Conservation (phyloP, 2,113 vertebrate genomes). For the Anarhynchus alexandrinus region DNA sequence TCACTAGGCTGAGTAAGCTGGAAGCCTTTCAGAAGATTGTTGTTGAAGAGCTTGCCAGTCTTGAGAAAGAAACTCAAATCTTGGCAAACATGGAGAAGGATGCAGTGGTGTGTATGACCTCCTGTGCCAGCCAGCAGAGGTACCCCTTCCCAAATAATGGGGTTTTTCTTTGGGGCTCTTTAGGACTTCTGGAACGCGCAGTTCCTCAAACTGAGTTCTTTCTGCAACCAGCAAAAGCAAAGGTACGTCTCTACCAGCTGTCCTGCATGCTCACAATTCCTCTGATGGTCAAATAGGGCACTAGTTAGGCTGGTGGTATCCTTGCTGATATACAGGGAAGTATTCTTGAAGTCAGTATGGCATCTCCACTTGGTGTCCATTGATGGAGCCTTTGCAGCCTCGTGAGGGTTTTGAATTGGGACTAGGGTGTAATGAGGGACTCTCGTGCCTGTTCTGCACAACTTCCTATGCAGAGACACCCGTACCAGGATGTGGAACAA, state of each 20-base stretch:
- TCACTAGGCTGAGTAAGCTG: constrained; percentile 75
- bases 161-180: neutral
- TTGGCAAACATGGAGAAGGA: constrained; percentile 76
- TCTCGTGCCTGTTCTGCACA: too few species aligned
- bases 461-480: too few species aligned
- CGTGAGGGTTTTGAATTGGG: neutral
- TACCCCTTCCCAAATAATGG: neutral
- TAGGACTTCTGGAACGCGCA: constrained; percentile 83
- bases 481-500: neutral
- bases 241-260: constrained; percentile 70
- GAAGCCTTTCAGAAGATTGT: constrained; percentile 76
- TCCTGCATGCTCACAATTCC: neutral
- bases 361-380: neutral
- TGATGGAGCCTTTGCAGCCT: neutral
- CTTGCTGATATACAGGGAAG: neutral
- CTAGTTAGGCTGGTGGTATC: neutral
- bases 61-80: constrained; percentile 73
- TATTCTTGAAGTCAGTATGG: neutral
- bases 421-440: neutral
- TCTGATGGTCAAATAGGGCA: neutral
- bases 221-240: constrained; percentile 75
- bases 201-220: constrained; percentile 70
- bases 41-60: constrained; percentile 70
- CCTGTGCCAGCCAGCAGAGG: rapidly evolving
- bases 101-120: constrained; percentile 63